Percentiles rank a stretch among this genome's conserved stretches.
phyloP scores from a whole-genome alignment of 2,888 invertebrate genomes.

The Ischnus inquisitorius region DNA sequence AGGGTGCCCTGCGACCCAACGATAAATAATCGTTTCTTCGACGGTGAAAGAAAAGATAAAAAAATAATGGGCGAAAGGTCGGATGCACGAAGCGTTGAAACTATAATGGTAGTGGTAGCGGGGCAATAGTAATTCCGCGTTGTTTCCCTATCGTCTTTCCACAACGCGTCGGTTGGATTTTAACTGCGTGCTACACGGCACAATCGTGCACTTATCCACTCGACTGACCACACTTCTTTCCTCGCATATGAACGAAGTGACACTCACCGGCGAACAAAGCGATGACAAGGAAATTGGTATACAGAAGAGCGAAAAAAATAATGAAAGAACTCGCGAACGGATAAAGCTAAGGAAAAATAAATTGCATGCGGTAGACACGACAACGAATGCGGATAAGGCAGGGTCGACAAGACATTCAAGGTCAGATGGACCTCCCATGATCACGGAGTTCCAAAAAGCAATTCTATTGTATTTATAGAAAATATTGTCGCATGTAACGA shows the following conservation, averaged over 20 bases:
- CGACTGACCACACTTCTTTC: conserved; percentile 35
- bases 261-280: conserved; percentile 32
- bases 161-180: conserved; percentile 28
- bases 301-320: conserved; percentile 5
- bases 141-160: conserved; percentile 15
- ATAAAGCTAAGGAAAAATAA: neutral
- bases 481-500: neutral
- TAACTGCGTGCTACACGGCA: conserved; percentile 41
- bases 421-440: neutral
- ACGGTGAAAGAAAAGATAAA: conserved; percentile 43
- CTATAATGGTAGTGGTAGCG: conserved; percentile 17
- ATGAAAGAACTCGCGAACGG: neutral
- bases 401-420: neutral
- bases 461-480: neutral
- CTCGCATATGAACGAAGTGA: conserved; percentile 36
- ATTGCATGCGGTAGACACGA: neutral
- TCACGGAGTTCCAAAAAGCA: neutral
- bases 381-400: neutral
- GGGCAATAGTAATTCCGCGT: neutral
- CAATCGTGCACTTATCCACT: conserved; percentile 48
- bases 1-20: conserved; percentile 56
- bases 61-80: conserved; percentile 56
- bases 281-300: conserved; percentile 58
- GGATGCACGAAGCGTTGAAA: conserved; percentile 56
- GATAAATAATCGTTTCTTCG: conserved; percentile 61